Evolutionary conservation across 2,113 vertebrate genomes (phyloP).

Genomic region (Nesospiza acunhae): DNA sequence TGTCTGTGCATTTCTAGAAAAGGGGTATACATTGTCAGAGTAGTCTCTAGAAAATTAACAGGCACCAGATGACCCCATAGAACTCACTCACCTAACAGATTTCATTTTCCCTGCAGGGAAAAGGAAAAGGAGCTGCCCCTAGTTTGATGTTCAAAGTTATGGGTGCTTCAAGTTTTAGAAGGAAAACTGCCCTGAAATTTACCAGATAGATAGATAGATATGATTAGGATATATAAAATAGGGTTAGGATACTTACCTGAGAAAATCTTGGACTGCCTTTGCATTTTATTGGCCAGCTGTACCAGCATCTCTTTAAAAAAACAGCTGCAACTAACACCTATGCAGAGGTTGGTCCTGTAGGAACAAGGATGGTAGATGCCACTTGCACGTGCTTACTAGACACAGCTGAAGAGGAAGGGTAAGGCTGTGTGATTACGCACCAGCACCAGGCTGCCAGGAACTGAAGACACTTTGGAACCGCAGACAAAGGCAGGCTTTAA

Average conservation of each 20-base stretch:
- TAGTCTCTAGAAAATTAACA: not conserved
- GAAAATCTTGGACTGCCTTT: not conserved
- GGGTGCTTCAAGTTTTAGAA: not conserved
- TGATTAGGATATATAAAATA: not conserved
- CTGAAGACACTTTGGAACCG: not conserved
- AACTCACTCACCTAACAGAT: not conserved
- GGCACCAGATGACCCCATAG: conserved; percentile 15
- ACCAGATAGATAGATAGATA: not conserved
- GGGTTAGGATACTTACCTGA: not conserved
- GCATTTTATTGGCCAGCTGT: not conserved
- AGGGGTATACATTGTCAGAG: not conserved
- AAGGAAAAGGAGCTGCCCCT: not conserved
- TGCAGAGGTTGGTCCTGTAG: not conserved
- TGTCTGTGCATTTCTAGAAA: not conserved
- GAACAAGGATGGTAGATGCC: not conserved
- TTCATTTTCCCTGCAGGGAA: not conserved
- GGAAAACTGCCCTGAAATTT: not conserved
- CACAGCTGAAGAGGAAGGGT: not conserved
- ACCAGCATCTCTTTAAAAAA: not conserved
- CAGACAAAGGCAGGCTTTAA: not conserved
- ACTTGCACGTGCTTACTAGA: not conserved
- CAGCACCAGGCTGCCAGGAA: not conserved
- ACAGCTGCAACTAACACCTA: not conserved
- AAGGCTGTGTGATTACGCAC: not conserved
- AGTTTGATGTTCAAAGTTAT: not conserved